These are phyloP conservation scores for Bombus confusus DNA, from an alignment of 1,140 invertebrate species.

Conservation along the genomic window DNA sequence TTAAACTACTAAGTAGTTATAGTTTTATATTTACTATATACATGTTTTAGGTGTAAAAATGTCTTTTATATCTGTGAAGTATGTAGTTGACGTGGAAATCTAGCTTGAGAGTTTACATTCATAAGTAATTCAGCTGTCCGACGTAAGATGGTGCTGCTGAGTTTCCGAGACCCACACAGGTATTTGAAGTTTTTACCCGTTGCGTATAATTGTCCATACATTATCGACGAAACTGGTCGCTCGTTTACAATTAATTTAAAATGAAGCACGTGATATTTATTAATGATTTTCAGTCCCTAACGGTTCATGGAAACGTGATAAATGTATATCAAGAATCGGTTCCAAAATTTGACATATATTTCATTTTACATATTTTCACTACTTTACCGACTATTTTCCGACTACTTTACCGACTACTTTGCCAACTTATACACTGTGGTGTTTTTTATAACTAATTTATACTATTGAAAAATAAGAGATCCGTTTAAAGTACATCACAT, in stretches of 20 bases:
- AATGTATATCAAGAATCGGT: not conserved
- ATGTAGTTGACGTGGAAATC: constrained; percentile 24
- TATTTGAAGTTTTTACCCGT: not conserved
- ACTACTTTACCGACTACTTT: too few species aligned
- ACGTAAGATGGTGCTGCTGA: constrained; percentile 34
- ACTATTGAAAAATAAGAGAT: too few species aligned
- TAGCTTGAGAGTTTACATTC: constrained; percentile 6
- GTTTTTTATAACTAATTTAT: too few species aligned
- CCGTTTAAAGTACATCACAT: too few species aligned
- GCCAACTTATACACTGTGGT: not conserved
- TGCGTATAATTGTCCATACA: not conserved
- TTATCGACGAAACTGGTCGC: not conserved
- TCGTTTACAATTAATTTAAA: not conserved
- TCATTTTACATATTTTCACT: not conserved
- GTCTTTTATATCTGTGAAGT: not conserved
- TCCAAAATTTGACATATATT: not conserved
- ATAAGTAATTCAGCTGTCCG: constrained; percentile 3
- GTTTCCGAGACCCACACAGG: not conserved
- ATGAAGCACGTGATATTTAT: not conserved
- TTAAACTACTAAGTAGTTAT: not conserved
- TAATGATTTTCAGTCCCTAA: not conserved
- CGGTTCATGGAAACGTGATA: not conserved
- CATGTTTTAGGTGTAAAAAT: not conserved
- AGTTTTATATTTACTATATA: not conserved
- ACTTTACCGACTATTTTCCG: not conserved